Evolutionary conservation across 2,888 invertebrate genomes (phyloP), one percentile per base, ranked within the genome.

Genomic region (Andrena hattorfiana): DNA sequence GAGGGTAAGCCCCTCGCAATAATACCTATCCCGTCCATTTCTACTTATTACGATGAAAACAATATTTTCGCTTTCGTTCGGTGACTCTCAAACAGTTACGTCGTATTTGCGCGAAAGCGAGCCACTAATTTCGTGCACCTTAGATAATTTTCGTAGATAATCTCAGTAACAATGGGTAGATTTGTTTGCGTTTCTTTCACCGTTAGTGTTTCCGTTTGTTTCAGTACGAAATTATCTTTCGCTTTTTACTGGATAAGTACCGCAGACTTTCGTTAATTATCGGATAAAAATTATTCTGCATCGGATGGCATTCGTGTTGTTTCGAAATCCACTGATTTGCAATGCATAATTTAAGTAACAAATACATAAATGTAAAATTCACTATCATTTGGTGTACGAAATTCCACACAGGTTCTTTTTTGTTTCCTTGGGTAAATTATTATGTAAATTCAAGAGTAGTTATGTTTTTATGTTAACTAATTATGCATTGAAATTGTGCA

Each of bases 1-100:
- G 90, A 91, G 91, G 91, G 91, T 92, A 90, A 90, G 87, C 87
- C 90, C 84, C 85, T 74, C 76, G 23, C 78, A 77, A 80, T 82
- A 85, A 64, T 72, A 71, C 56, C 60, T 77, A n/a, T 89, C 80
- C 71, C 68, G 71, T 77, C 20, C 51, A 74, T 72, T 72, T 66
- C 42, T 69, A 54, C 16, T 60, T 72, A n/a, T 2, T 23, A 30
- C 20, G 4, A 70, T 6, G 32, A 56, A 64, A 59, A 56, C 54
- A 67, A 35, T 23, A 49, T 42, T 2, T 20, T 26, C 30, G 35
- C 73, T 73, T 60, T 59, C 42, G 49, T 51, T 62, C 16, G 13
- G 2, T 28, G 20, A 13, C 59, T 35, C 28, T 71, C 5, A 48
- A 28, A 56, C 64, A 60, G 28, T 63, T 68, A 63, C 23, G 68